Conservation (phyloP, 2,113 vertebrate species). For the Cinclus mexicanus region DNA sequence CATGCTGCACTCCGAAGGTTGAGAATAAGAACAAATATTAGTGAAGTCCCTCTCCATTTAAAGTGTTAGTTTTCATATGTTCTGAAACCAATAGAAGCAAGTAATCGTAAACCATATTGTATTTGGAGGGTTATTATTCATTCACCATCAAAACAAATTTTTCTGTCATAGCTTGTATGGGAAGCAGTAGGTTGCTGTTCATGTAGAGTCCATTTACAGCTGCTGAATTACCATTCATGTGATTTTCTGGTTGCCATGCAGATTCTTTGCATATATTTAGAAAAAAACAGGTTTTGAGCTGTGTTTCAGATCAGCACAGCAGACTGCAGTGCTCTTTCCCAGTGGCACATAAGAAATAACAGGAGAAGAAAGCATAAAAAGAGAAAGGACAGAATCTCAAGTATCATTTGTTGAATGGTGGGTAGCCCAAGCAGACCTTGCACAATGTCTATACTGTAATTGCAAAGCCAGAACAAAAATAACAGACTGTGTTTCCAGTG, state of each 20-base stretch:
- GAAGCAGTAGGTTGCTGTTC: not conserved
- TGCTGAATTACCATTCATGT: constrained; percentile 5
- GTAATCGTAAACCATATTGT: not conserved
- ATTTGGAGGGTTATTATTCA: not conserved
- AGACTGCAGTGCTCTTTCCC: constrained; percentile 36
- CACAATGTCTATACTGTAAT: constrained; percentile 47
- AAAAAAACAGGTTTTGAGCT: constrained; percentile 12
- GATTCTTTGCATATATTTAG: not conserved
- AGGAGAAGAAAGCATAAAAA: constrained; percentile 1
- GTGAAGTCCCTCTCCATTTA: not conserved
- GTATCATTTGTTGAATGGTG: constrained; percentile 41
- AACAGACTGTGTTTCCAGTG: constrained; percentile 41
- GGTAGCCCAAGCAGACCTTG: constrained; percentile 30
- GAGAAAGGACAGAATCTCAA: not conserved
- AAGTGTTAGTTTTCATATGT: not conserved
- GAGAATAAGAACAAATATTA: not conserved
- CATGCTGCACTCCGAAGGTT: not conserved
- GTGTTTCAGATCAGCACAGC: not conserved
- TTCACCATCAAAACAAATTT: not conserved
- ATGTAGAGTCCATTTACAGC: not conserved
- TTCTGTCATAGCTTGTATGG: not conserved
- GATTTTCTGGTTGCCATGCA: constrained; percentile 19
- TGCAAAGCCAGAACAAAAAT: constrained; percentile 61
- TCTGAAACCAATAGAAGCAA: not conserved
- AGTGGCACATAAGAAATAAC: constrained; percentile 2